Conservation (phyloP, 2,113 vertebrate genomes). For the Callithrix jacchus region DNA sequence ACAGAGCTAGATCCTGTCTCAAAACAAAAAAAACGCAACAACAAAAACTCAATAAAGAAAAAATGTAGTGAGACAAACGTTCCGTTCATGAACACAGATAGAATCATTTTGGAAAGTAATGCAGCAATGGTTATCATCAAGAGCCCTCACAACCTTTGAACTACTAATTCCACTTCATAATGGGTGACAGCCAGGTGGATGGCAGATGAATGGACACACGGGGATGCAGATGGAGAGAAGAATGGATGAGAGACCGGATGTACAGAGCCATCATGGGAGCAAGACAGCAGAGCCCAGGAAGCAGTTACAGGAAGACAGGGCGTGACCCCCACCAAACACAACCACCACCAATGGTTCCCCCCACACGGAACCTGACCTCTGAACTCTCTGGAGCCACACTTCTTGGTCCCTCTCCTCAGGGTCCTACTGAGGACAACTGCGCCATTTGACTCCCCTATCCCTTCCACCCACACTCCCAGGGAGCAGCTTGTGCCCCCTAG, state of each 20-base stretch:
- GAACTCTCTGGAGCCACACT: neutral
- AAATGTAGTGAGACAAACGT: neutral
- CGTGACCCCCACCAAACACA: no score
- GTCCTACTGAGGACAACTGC: neutral
- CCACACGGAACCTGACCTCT: neutral
- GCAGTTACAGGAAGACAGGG: fast-evolving
- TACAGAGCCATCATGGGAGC: neutral
- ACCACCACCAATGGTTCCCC: neutral
- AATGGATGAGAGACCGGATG: neutral
- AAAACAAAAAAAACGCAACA: no score
- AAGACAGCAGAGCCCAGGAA: neutral
- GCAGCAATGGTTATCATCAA: fast-evolving
- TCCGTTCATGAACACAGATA: neutral
- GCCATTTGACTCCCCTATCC: neutral
- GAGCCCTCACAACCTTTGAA: neutral
- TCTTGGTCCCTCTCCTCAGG: neutral
- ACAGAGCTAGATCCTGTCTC: no score
- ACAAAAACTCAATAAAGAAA: neutral
- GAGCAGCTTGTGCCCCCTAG: neutral
- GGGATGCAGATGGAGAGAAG: neutral
- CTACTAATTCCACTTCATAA: neutral
- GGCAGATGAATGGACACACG: neutral
- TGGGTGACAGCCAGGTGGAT: fast-evolving
- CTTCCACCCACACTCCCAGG: neutral
- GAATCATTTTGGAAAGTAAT: neutral